Conservation (phyloP, 30 jellyfish, hydroid and myxozoan genomes). For the Turritopsis dohrnii region DNA sequence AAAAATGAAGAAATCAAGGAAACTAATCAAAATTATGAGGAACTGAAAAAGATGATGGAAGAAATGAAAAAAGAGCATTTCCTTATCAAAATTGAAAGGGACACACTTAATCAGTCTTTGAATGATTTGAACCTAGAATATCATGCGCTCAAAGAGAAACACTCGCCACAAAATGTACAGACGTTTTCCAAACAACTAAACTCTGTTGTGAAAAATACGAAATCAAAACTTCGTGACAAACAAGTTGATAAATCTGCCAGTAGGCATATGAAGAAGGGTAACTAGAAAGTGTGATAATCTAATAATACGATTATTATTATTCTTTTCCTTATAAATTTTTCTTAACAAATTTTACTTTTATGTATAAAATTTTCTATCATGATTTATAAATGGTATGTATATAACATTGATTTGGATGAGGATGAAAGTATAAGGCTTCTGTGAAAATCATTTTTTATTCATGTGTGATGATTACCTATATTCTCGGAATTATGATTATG, state of each 20-base stretch:
- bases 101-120: not conserved
- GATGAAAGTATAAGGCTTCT: too few relatives aligned
- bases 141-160: not conserved
- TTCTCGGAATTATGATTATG: too few relatives aligned
- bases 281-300: not conserved
- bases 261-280: not conserved
- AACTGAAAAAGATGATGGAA: not conserved
- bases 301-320: too few relatives aligned
- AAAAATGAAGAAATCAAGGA: not conserved
- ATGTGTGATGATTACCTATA: too few relatives aligned
- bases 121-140: not conserved
- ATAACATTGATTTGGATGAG: too few relatives aligned
- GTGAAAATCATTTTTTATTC: too few relatives aligned
- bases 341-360: too few relatives aligned
- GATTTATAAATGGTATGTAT: too few relatives aligned
- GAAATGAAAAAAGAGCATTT: not conserved
- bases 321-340: not conserved
- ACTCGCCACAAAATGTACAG: not conserved
- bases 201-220: not conserved
- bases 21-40: not conserved
- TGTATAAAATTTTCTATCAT: too few relatives aligned
- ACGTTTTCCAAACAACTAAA: not conserved
- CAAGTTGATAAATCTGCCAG: not conserved
- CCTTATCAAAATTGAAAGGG: slow-evolving; percentile 8
- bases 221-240: not conserved